Percentiles rank a stretch among this genome's conserved stretches.
These are phyloP conservation scores for Epirrhoe alternata DNA, from an alignment of 2,888 invertebrate genomes.

Conservation along the genomic window DNA sequence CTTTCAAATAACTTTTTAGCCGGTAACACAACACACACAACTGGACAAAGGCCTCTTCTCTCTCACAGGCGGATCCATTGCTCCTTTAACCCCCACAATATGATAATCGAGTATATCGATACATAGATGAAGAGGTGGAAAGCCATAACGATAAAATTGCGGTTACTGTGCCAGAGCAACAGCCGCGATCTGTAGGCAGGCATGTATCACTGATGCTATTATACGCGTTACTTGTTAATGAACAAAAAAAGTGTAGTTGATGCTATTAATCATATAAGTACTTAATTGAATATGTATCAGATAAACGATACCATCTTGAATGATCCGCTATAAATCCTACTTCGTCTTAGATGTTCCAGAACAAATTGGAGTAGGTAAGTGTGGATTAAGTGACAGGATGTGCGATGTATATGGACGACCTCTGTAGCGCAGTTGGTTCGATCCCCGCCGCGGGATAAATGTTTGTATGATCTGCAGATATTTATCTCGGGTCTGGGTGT, in stretches of 20 bases:
- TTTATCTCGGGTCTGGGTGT: too few relatives aligned
- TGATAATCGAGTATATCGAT: too few relatives aligned
- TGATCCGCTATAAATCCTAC: conserved; percentile 23
- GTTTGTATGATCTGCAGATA: too few relatives aligned
- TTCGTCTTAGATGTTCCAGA: conserved; percentile 6
- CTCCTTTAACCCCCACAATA: too few relatives aligned
- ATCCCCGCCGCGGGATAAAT: too few relatives aligned
- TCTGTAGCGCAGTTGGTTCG: too few relatives aligned
- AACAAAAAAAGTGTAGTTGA: neutral
- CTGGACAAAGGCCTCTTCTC: too few relatives aligned
- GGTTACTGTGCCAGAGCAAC: neutral
- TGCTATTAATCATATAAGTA: neutral
- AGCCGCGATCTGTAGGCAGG: neutral
- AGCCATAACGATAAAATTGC: too few relatives aligned
- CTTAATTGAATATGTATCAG: conserved; percentile 18
- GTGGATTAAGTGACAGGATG: conserved; percentile 11
- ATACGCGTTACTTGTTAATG: neutral
- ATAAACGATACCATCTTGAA: conserved; percentile 33
- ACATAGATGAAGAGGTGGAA: too few relatives aligned
- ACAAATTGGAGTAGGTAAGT: neutral
- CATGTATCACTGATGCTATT: neutral
- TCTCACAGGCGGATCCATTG: too few relatives aligned
- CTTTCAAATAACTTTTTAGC: too few relatives aligned
- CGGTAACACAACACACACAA: too few relatives aligned
- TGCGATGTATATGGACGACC: neutral